These are phyloP conservation scores for Cephus runcator DNA, from an alignment of 2,888 invertebrate genomes.

Conservation along the genomic window DNA sequence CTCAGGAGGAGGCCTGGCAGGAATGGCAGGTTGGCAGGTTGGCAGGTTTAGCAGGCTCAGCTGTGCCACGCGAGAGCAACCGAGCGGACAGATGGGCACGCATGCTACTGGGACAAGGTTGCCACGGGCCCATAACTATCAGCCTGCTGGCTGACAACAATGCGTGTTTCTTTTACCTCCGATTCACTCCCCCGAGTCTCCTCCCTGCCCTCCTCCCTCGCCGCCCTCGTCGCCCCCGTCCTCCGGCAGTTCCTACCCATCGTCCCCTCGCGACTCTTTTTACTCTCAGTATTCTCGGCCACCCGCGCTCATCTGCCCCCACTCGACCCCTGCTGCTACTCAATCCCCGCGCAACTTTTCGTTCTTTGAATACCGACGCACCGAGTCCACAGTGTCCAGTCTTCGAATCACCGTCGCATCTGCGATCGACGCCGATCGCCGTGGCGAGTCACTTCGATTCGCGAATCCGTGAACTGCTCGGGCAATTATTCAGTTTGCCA, in stretches of 20 bases:
- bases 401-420: conserved; percentile 58
- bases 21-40: no score
- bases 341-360: conserved; percentile 47
- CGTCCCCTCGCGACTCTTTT: conserved; percentile 29
- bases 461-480: no score
- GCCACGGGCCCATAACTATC: conserved; percentile 61
- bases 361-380: conserved; percentile 57
- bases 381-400: conserved; percentile 56
- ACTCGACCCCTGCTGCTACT: conserved; percentile 21
- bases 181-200: conserved; percentile 34
- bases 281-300: conserved; percentile 4
- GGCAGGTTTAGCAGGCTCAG: no score
- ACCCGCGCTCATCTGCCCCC: no score
- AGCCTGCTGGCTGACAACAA: conserved; percentile 53
- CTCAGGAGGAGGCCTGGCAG: no score
- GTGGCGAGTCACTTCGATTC: no score
- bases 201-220: conserved; percentile 19
- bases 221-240: not conserved
- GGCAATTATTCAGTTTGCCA: no score
- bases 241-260: conserved; percentile 21
- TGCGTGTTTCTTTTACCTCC: conserved; percentile 51
- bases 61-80: not conserved
- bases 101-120: conserved; percentile 63
- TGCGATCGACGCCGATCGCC: conserved; percentile 20
- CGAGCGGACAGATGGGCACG: conserved; percentile 27